Conservation (phyloP, 1,140 invertebrate species). For the Sitophilus oryzae region DNA sequence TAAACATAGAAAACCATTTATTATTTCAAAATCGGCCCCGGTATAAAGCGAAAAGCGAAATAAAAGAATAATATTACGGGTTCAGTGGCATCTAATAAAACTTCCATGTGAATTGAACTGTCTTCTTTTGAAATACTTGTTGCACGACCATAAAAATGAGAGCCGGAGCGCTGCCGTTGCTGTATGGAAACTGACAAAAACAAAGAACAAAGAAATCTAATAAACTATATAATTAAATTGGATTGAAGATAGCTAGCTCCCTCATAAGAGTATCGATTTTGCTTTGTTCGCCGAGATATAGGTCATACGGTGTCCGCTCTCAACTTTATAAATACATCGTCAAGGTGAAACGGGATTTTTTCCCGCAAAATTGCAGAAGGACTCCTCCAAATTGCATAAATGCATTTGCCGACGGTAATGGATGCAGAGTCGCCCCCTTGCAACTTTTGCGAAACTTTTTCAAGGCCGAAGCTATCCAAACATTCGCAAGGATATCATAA, state of each 20-base stretch:
- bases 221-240: conserved; percentile 15
- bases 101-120: conserved; percentile 18
- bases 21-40: too few species aligned
- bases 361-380: conserved; percentile 9
- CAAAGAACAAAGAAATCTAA: conserved; percentile 14
- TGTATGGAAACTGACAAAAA: conserved; percentile 8
- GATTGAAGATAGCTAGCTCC: conserved; percentile 5
- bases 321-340: conserved; percentile 25
- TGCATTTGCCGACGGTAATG: conserved; percentile 24
- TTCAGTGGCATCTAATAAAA: conserved; percentile 21
- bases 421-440: conserved; percentile 15
- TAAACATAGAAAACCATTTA: too few species aligned
- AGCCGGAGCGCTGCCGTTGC: conserved; percentile 1
- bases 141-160: conserved; percentile 11
- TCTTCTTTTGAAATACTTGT: conserved; percentile 14
- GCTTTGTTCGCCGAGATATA: conserved; percentile 27
- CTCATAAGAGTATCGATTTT: conserved; percentile 23
- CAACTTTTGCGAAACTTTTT: conserved; percentile 21
- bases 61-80: conserved; percentile 8
- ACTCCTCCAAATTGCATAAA: conserved; percentile 24
- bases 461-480: conserved; percentile 22
- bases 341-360: conserved; percentile 22
- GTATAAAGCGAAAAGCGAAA: not conserved
- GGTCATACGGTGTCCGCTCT: conserved; percentile 24
- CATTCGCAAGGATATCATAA: conserved; percentile 23